Evolutionary conservation across 2,113 vertebrate genomes (phyloP).

Genomic region (Propithecus coquereli): DNA sequence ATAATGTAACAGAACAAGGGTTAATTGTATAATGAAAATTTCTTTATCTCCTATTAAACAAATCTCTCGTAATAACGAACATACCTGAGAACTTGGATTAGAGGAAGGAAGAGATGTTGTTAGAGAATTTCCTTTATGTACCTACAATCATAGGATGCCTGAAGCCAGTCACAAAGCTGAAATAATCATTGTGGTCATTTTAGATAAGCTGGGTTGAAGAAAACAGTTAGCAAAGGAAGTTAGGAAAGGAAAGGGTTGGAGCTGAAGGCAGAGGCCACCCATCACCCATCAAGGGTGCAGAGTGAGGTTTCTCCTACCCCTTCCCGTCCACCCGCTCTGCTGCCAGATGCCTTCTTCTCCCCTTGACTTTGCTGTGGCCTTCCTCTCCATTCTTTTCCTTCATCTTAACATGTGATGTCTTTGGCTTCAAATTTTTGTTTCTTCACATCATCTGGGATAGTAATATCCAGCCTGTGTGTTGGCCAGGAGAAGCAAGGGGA

Average conservation of each 20-base stretch:
- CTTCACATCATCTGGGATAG: not conserved
- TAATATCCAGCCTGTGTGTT: not conserved
- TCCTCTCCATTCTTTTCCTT: not conserved
- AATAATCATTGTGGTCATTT: not conserved
- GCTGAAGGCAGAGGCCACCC: not conserved
- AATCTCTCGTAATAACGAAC: not conserved
- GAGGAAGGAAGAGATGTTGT: not conserved
- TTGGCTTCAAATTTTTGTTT: not conserved
- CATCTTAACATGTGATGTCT: not conserved
- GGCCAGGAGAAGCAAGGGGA: not conserved
- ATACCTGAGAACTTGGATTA: not conserved
- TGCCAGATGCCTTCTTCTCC: not conserved
- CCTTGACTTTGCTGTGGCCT: not conserved
- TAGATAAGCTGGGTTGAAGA: not conserved
- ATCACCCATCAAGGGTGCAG: not conserved
- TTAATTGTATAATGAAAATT: not conserved
- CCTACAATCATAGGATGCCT: not conserved
- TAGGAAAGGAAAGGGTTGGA: not conserved
- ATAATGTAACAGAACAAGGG: not conserved
- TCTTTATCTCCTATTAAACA: not conserved
- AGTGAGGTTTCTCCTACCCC: not conserved
- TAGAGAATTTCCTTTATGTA: not conserved
- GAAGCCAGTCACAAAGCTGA: not conserved
- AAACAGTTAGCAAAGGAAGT: not conserved
- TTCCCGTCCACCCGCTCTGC: not conserved